These are phyloP conservation scores for Tetraodon nigroviridis DNA, from an alignment of 2,113 vertebrate genomes.

Conservation along the genomic window DNA sequence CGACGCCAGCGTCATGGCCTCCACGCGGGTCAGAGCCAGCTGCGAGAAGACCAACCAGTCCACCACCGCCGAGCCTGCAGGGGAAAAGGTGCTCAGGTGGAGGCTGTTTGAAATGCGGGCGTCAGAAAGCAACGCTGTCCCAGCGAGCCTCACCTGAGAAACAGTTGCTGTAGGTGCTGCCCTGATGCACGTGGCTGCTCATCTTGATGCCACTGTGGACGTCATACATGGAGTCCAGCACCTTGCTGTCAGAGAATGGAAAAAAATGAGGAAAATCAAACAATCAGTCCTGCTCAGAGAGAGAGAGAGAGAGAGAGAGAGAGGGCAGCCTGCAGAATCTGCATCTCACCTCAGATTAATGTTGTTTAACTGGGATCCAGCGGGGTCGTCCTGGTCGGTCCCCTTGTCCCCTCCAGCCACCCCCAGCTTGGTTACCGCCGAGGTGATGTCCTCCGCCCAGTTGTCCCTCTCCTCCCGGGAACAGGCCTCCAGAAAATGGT, in stretches of 20 bases:
- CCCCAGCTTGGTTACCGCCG: constrained; percentile 76
- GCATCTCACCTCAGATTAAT: constrained; percentile 83
- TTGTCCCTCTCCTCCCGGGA: constrained; percentile 88
- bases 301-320: neutral
- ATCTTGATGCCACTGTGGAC: constrained; percentile 81
- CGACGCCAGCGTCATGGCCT: constrained; percentile 84
- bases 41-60: constrained; percentile 90
- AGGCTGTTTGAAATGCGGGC: neutral
- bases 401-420: constrained; percentile 53
- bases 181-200: constrained; percentile 82
- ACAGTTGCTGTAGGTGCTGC: constrained; percentile 86
- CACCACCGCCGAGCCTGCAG: constrained; percentile 83
- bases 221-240: constrained; percentile 88
- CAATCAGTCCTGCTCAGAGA: neutral
- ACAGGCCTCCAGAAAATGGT: constrained; percentile 88
- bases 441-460: constrained; percentile 85
- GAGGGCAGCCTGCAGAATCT: neutral
- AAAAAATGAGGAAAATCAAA: neutral
- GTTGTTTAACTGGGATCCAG: constrained; percentile 72
- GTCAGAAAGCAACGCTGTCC: neutral
- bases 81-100: neutral
- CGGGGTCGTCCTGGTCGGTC: constrained; percentile 56
- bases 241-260: constrained; percentile 67
- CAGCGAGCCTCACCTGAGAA: constrained; percentile 79
- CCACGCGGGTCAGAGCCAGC: constrained; percentile 79